A percentile compares a stretch with the other conserved stretches of the same genome.
Conservation (phyloP, 2,797 vertebrate species). For the Apogon talboti region DNA sequence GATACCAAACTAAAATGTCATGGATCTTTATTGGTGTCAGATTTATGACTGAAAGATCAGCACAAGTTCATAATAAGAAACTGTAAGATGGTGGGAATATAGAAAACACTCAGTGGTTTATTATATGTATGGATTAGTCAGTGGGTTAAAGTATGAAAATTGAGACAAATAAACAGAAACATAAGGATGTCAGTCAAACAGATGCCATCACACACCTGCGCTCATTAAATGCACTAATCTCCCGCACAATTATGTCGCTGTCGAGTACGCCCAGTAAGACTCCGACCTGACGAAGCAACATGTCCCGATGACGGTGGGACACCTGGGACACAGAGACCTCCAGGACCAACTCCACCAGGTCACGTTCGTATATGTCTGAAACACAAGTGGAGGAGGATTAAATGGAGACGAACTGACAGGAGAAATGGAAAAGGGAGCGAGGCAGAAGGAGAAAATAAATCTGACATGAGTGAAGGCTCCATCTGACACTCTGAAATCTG, state of each 20-base stretch:
- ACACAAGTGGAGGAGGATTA: not conserved
- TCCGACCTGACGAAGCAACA: slow-evolving; percentile 96
- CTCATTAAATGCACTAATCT: slow-evolving; percentile 93
- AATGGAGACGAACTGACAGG: not conserved
- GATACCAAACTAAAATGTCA: not conserved
- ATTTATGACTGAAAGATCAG: not conserved
- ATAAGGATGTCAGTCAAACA: not conserved
- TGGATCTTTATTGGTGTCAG: not conserved
- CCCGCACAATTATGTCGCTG: slow-evolving; percentile 94
- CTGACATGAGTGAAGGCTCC: slow-evolving; percentile 23
- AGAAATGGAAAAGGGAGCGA: not conserved
- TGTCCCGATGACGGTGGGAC: slow-evolving; percentile 93
- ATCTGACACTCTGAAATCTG: slow-evolving; percentile 49
- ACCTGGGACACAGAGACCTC: slow-evolving; percentile 92
- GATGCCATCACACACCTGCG: slow-evolving; percentile 85
- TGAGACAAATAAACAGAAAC: not conserved
- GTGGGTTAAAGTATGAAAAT: not conserved
- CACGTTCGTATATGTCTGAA: slow-evolving; percentile 89
- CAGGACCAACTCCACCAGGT: slow-evolving; percentile 95
- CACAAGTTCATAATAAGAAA: not conserved
- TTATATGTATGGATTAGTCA: not conserved
- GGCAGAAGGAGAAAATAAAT: not conserved
- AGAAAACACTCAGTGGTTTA: not conserved
- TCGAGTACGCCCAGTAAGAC: slow-evolving; percentile 95
- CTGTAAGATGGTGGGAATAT: not conserved